Conservation (phyloP, 1,140 invertebrate genomes). For the Polypedilum pembai region DNA sequence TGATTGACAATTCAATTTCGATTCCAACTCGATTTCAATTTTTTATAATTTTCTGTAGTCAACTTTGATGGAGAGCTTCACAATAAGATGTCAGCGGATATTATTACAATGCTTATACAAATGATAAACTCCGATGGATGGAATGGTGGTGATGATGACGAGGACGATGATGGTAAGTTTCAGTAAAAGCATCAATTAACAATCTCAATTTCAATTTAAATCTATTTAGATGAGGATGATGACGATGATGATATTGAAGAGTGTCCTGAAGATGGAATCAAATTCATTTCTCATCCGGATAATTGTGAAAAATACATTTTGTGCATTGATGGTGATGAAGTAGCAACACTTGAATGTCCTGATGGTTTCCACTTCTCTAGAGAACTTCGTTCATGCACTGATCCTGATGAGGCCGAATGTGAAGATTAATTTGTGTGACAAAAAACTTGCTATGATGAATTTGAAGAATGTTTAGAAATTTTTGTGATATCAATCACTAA, state of each 20-base stretch:
- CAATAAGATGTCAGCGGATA: neutral
- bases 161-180: neutral
- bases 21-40: neutral
- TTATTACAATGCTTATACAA: neutral
- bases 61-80: neutral
- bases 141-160: conserved; percentile 19
- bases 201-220: neutral
- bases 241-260: neutral
- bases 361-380: conserved; percentile 2
- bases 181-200: neutral
- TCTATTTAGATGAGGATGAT: neutral
- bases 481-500: no score
- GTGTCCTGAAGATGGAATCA: conserved; percentile 16
- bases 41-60: neutral
- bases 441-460: no score
- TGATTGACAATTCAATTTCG: neutral
- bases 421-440: neutral
- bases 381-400: neutral
- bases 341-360: conserved; percentile 6
- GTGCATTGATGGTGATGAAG: conserved; percentile 4
- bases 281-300: neutral
- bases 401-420: conserved; percentile 2
- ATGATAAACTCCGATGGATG: neutral
- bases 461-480: no score
- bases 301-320: conserved; percentile 24